Evolutionary conservation across 1,140 invertebrate genomes (phyloP).

Genomic region (Araneus ventricosus): DNA sequence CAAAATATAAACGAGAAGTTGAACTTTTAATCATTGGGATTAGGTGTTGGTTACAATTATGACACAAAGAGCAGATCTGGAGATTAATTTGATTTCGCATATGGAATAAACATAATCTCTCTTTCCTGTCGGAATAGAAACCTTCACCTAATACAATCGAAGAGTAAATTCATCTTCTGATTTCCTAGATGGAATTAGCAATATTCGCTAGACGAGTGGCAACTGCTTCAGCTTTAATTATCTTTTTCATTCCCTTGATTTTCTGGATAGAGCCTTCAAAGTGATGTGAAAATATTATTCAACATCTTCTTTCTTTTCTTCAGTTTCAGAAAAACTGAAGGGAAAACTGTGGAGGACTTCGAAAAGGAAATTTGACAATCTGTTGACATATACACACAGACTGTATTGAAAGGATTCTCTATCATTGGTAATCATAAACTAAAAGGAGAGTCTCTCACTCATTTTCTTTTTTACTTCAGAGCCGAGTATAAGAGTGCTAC

Average conservation of each 20-base stretch:
- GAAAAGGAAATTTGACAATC: too few relatives aligned
- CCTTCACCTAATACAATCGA: not conserved
- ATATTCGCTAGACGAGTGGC: not conserved
- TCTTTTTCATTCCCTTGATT: not conserved
- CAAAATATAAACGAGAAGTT: not conserved
- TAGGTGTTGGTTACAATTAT: not conserved
- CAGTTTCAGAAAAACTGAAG: not conserved
- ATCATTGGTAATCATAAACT: too few relatives aligned
- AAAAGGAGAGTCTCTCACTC: too few relatives aligned
- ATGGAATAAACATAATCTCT: slow-evolving; percentile 6
- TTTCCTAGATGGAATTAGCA: not conserved
- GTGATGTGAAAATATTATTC: not conserved
- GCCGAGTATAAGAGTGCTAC: too few relatives aligned
- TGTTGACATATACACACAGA: too few relatives aligned
- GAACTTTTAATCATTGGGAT: slow-evolving; percentile 23
- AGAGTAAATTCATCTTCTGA: slow-evolving; percentile 17
- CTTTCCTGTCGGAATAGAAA: not conserved
- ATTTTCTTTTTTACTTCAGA: too few relatives aligned
- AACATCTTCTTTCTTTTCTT: not conserved
- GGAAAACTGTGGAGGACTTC: too few relatives aligned
- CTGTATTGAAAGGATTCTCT: too few relatives aligned
- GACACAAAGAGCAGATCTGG: not conserved
- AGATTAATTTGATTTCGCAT: slow-evolving; percentile 2
- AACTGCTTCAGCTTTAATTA: not conserved
- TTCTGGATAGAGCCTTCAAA: not conserved